phyloP scores from a whole-genome alignment of 2,797 vertebrate genomes.

The Tenualosa thibaudeaui region DNA sequence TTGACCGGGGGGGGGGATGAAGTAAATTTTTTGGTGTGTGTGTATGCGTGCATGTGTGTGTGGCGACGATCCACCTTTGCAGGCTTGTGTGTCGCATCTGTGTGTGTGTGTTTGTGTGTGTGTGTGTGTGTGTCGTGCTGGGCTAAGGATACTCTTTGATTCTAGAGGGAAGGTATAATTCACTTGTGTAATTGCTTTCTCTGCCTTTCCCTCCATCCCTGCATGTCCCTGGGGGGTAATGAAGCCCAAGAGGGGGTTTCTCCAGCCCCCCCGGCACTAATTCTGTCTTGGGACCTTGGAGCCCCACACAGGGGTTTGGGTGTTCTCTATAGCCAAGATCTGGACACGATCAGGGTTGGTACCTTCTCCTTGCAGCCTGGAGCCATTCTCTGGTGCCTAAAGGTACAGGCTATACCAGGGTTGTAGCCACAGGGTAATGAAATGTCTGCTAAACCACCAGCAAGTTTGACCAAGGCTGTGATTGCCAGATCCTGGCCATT shows the following conservation, averaged over 20 bases:
- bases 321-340: too few species aligned
- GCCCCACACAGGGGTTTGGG: background rate
- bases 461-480: too few species aligned
- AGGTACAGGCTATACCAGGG: background rate
- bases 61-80: background rate
- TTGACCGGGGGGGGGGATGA: too few species aligned
- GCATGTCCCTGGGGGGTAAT: too few species aligned
- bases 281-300: background rate
- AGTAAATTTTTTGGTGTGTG: background rate
- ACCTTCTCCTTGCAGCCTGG: too few species aligned
- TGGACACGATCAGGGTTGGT: too few species aligned
- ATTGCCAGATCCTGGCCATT: too few species aligned
- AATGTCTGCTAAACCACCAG: too few species aligned
- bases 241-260: background rate
- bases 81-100: background rate
- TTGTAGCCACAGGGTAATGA: background rate
- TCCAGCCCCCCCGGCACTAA: background rate
- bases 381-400: background rate
- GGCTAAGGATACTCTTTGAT: background rate
- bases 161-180: background rate
- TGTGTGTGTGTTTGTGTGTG: constrained; percentile 8
- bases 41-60: background rate
- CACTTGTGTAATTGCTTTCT: too few species aligned
- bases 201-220: too few species aligned
- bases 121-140: constrained; percentile 9